Base-by-base conservation (phyloP, 2,888 invertebrate genomes). In the Caenorhabditis sulstoni region DNA sequence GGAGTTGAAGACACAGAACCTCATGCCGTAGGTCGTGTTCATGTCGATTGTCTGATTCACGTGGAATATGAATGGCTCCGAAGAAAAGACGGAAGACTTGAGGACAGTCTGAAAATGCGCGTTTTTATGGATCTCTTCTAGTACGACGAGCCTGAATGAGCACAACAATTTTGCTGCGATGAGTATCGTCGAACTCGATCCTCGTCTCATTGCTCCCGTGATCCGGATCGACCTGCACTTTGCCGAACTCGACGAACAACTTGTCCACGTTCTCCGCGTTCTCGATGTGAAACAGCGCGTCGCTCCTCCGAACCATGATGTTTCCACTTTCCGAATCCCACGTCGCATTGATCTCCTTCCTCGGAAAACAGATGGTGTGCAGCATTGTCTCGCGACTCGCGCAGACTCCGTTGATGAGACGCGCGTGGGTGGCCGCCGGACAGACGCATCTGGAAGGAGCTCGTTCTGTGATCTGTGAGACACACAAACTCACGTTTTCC, bases 1-100 rank as follows among this genome's bases (percentile, higher is more conserved):
- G 11, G 75, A 79, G 20, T 86, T 86, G 35, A 82, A 83, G 0
- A 85, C 83, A 61, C 87, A 87, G 37, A 87, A 68, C 29, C 85
- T 44, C 75, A 87, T 79, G 52, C 87, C 86, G 61, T 87, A 87
- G 7, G 61, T 58, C 5, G 65, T 59, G 35, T 81, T 81, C 44
- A 79, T 81, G 39, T 82, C 70, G n/a, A 87, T 76, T 0, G 79
- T 53, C 29, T 81, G 75, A 29, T 85, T 82, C 9, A 87, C 82
- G 49, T 81, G 76, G 55, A 86, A 85, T 14, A 84, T 78, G 67
- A 85, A 87, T 16, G 87, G 87, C 23, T 80, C 79, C 11, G 59
- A 47, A 20, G 77, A 81, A 67, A 87, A 87, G 9, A 85, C 59
- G 0, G 73, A 70, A 2, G 83, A 66, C 58, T 79, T 66, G 12